Evolutionary conservation across 2,113 vertebrate genomes (phyloP).

Genomic region (Salvelinus alpinus): DNA sequence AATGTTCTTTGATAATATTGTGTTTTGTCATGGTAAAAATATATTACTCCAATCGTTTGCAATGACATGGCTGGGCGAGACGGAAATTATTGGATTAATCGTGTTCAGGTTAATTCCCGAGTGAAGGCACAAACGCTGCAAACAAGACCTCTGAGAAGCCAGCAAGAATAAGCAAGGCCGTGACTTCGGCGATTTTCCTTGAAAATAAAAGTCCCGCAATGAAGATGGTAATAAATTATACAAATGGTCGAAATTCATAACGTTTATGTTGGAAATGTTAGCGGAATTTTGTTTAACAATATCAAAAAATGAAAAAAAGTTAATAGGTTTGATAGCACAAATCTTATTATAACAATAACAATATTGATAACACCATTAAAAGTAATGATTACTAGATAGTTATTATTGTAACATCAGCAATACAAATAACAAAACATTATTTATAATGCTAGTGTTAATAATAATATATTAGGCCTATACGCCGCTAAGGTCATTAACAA

Average conservation of each 20-base stretch:
- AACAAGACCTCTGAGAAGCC: neutral
- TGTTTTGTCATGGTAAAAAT: neutral
- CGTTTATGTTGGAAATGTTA: too few species aligned
- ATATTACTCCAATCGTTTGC: neutral
- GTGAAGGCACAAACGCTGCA: slow-evolving; percentile 15
- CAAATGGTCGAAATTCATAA: too few species aligned
- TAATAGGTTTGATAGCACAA: slow-evolving; percentile 12
- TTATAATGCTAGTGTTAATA: neutral
- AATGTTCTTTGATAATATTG: neutral
- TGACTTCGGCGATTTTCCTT: too few species aligned
- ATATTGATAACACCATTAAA: neutral
- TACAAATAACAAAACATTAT: too few species aligned
- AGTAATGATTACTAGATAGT: neutral
- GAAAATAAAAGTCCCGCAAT: too few species aligned
- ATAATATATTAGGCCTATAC: slow-evolving; percentile 13
- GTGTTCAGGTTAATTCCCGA: slow-evolving; percentile 5
- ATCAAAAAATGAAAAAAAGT: too few species aligned
- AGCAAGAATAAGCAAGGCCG: too few species aligned
- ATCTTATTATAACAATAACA: too few species aligned
- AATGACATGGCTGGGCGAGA: slow-evolving; percentile 10
- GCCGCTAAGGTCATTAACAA: too few species aligned
- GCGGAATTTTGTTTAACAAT: too few species aligned
- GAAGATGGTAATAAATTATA: too few species aligned
- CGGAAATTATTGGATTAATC: slow-evolving; percentile 34
- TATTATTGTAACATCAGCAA: too few species aligned